Conservation (phyloP, 2,888 invertebrate species). For the Synanthedon formicaeformis region DNA sequence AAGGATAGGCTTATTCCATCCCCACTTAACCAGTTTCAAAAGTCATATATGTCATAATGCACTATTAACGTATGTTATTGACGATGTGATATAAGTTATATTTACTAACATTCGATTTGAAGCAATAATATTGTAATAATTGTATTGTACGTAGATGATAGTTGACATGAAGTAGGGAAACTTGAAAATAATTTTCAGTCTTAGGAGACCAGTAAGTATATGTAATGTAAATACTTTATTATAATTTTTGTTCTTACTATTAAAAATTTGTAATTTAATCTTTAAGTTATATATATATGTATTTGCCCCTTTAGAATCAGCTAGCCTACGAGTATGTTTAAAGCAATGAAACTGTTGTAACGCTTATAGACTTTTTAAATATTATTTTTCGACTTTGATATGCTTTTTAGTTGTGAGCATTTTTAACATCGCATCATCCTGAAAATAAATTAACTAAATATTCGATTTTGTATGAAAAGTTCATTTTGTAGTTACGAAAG, state of each 20-base stretch:
- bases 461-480: too few relatives aligned
- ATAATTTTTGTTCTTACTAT: slow-evolving; percentile 28
- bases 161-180: slow-evolving; percentile 30
- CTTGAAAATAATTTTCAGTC: slow-evolving; percentile 22
- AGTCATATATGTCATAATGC: not conserved
- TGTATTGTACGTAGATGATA: slow-evolving; percentile 6
- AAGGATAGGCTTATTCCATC: too few relatives aligned
- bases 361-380: slow-evolving; percentile 10
- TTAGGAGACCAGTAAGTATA: slow-evolving; percentile 28
- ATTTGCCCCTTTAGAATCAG: slow-evolving; percentile 32
- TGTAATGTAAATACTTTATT: slow-evolving; percentile 47
- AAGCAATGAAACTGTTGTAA: slow-evolving; percentile 21
- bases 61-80: slow-evolving; percentile 11
- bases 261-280: slow-evolving; percentile 17
- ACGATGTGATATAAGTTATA: slow-evolving; percentile 27
- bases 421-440: too few relatives aligned
- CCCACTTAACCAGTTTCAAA: too few relatives aligned
- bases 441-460: too few relatives aligned
- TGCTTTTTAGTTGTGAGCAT: not conserved
- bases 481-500: too few relatives aligned
- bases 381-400: not conserved
- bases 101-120: slow-evolving; percentile 7
- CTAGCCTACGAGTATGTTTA: slow-evolving; percentile 33
- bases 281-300: slow-evolving; percentile 23
- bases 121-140: slow-evolving; percentile 26